These are phyloP conservation scores for Pachycephus smyrnensis DNA, from an alignment of 2,888 invertebrate genomes.

Conservation along the genomic window DNA sequence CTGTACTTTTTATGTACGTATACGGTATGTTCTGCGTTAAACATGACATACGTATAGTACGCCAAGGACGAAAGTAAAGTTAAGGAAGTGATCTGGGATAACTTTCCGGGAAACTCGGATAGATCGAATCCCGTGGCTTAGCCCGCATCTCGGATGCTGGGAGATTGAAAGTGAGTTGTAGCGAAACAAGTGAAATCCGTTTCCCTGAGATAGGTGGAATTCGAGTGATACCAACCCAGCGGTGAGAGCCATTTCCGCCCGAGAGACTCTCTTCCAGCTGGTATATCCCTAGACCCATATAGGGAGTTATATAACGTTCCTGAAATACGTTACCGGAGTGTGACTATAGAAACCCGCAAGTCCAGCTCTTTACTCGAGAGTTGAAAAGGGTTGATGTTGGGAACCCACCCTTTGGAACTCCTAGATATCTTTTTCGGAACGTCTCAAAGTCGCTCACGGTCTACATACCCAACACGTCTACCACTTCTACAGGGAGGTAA, in stretches of 20 bases:
- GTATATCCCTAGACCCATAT: background rate
- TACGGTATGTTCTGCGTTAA: background rate
- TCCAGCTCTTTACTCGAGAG: background rate
- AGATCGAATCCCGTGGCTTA: background rate
- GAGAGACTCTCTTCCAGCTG: background rate
- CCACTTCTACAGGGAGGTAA: background rate
- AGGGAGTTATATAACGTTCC: background rate
- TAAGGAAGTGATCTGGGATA: background rate
- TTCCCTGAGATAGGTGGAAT: background rate
- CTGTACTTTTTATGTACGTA: background rate
- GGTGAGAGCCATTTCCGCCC: background rate
- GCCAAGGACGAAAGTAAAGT: background rate
- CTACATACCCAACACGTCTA: background rate
- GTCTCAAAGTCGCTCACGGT: background rate
- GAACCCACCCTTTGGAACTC: background rate
- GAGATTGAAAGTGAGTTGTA: background rate
- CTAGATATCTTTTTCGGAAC: background rate
- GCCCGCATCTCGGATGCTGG: background rate
- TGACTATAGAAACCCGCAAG: background rate
- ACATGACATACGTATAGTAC: background rate
- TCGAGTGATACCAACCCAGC: background rate
- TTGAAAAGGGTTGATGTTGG: background rate
- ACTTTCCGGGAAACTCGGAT: background rate
- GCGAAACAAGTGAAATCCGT: background rate
- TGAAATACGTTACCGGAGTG: background rate